Conservation (phyloP, 2,113 vertebrate genomes). For the Amblyornis subalaris region DNA sequence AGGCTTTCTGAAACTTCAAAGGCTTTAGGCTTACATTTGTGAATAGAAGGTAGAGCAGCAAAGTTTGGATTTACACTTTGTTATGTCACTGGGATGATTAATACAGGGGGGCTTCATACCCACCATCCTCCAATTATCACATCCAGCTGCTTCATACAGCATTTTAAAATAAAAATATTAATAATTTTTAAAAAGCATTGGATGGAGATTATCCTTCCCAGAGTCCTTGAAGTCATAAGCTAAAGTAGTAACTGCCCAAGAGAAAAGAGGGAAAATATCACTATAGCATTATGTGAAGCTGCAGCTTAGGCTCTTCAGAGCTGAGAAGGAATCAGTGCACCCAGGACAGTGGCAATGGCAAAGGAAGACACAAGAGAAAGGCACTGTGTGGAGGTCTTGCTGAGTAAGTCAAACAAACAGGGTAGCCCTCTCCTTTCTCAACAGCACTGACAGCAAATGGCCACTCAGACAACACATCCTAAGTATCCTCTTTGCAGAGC, state of each 20-base stretch:
- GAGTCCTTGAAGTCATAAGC: neutral
- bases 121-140: neutral
- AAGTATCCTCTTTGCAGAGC: neutral
- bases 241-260: neutral
- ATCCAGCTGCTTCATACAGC: neutral
- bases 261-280: neutral
- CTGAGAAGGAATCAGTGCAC: neutral
- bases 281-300: neutral
- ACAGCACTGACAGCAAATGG: neutral
- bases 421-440: neutral
- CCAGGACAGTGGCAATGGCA: neutral
- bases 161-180: neutral
- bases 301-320: neutral
- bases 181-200: no score
- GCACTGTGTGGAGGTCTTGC: rapidly evolving
- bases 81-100: neutral
- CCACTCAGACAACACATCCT: neutral
- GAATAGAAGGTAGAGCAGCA: neutral
- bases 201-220: neutral
- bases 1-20: slow-evolving; percentile 7
- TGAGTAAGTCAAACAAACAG: neutral
- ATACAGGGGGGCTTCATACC: neutral
- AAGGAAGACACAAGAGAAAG: neutral
- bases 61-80: neutral
- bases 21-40: neutral